A percentile compares a stretch with the other conserved stretches of the same genome.
Conservation (phyloP, 2,797 vertebrate species). For the Acrossocheilus fasciatus region DNA sequence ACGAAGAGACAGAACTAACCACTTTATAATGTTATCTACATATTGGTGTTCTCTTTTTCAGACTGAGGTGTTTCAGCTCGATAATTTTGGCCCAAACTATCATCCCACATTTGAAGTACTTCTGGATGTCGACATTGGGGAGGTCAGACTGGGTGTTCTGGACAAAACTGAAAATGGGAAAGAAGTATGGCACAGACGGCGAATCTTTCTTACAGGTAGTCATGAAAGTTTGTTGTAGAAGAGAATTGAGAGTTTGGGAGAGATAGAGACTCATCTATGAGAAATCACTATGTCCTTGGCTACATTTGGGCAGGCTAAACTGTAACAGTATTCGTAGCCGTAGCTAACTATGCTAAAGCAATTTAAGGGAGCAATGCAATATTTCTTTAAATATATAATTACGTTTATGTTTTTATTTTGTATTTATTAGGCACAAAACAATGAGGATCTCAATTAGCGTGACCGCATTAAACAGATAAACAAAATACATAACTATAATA, state of each 20-base stretch:
- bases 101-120: slow-evolving; percentile 47
- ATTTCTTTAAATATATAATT: too few species aligned
- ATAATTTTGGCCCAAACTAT: slow-evolving; percentile 39
- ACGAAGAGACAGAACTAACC: background rate
- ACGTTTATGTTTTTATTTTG: too few species aligned
- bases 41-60: background rate
- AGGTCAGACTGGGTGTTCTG: background rate
- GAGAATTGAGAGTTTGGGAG: background rate
- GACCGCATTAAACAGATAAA: background rate
- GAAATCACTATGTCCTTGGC: background rate
- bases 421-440: background rate
- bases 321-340: background rate
- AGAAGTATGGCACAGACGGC: slow-evolving; percentile 20
- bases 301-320: background rate
- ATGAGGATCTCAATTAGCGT: background rate
- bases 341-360: background rate
- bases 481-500: background rate
- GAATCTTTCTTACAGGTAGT: slow-evolving; percentile 21
- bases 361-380: too few species aligned
- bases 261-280: background rate
- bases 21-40: background rate
- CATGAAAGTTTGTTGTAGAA: background rate
- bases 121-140: background rate
- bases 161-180: background rate
- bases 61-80: background rate